Percentiles rank a stretch among this genome's conserved stretches.
Evolutionary conservation across 2,797 vertebrate genomes (phyloP).

Genomic region (Syngnathus acus): DNA sequence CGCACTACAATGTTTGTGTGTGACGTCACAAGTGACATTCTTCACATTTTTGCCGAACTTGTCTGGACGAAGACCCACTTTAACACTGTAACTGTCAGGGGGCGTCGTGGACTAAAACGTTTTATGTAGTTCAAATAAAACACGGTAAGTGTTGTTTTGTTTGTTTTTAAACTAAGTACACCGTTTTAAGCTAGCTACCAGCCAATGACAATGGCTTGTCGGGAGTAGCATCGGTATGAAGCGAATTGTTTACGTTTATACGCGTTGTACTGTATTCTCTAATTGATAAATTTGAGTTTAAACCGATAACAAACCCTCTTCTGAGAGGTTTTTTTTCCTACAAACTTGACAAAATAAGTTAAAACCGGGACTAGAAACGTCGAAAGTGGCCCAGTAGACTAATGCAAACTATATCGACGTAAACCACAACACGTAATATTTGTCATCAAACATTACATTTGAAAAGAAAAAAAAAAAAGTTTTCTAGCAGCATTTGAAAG

Average conservation of each 20-base stretch:
- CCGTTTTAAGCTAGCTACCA: not conserved
- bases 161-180: not conserved
- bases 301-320: no score
- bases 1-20: not conserved
- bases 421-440: not conserved
- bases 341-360: not conserved
- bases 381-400: not conserved
- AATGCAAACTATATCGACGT: not conserved
- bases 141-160: not conserved
- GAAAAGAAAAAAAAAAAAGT: not conserved
- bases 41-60: conserved; percentile 25
- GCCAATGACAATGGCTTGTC: not conserved
- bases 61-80: conserved; percentile 17
- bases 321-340: not conserved
- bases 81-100: not conserved
- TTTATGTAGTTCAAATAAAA: not conserved
- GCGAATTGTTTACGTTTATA: not conserved
- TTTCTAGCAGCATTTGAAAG: not conserved
- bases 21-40: conserved; percentile 49
- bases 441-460: not conserved
- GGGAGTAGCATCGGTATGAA: not conserved
- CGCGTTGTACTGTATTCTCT: no score
- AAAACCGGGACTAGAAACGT: not conserved
- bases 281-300: no score
- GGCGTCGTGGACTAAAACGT: not conserved